These are phyloP conservation scores for Trilocha varians DNA, from an alignment of 2,888 invertebrate species.

Conservation along the genomic window DNA sequence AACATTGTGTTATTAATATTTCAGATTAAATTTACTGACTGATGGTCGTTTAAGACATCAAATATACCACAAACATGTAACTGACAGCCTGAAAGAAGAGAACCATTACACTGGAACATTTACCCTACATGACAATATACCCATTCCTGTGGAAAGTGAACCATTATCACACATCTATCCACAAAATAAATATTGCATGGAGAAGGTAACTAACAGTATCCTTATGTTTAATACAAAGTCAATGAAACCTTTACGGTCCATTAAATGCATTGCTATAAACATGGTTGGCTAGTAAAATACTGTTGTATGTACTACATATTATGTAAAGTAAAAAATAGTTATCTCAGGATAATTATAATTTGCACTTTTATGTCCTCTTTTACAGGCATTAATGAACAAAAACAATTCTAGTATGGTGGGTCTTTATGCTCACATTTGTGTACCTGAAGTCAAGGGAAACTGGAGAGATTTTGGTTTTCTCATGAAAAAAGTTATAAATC, in stretches of 20 bases:
- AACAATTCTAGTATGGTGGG: slow-evolving; percentile 66
- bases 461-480: slow-evolving; percentile 84
- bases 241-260: too few relatives aligned
- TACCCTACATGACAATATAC: slow-evolving; percentile 44
- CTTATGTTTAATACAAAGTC: too few relatives aligned
- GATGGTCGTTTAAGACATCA: slow-evolving; percentile 84
- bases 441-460: slow-evolving; percentile 78
- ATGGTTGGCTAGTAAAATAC: too few relatives aligned
- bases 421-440: slow-evolving; percentile 82
- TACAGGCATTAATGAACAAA: slow-evolving; percentile 53
- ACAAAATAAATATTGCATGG: slow-evolving; percentile 85
- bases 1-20: too few relatives aligned
- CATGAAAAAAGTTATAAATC: slow-evolving; percentile 83
- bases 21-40: slow-evolving; percentile 76
- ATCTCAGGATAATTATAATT: not conserved
- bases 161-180: slow-evolving; percentile 79
- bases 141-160: slow-evolving; percentile 63
- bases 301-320: too few relatives aligned
- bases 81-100: slow-evolving; percentile 55
- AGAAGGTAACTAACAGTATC: slow-evolving; percentile 78
- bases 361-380: slow-evolving; percentile 14
- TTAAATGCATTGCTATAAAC: too few relatives aligned
- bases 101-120: slow-evolving; percentile 32
- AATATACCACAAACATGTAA: slow-evolving; percentile 70
- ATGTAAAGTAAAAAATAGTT: not conserved